Percentiles rank a stretch among this genome's conserved stretches.
Conservation (phyloP, 35 echinoderm and acorn worm species). For the Apostichopus californicus region DNA sequence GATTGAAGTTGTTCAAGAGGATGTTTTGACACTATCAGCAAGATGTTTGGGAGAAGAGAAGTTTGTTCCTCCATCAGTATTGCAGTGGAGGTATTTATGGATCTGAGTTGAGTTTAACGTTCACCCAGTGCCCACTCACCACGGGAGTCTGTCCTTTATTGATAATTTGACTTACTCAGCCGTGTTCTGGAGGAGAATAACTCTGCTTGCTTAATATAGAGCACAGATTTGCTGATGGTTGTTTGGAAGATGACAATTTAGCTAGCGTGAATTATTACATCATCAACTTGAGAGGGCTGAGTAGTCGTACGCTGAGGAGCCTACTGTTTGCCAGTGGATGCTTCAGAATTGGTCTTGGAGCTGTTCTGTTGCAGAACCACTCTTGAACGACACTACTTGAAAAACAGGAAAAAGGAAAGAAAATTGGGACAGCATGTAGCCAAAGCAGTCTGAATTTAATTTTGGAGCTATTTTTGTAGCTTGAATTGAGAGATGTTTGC, state of each 20-base stretch:
- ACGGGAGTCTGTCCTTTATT: not conserved
- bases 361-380: not conserved
- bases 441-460: not conserved
- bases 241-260: not conserved
- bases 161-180: not conserved
- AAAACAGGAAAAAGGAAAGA: not conserved
- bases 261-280: not conserved
- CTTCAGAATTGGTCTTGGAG: slow-evolving; percentile 17
- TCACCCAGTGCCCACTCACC: not conserved
- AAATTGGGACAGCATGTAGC: not conserved
- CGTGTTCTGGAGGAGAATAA: not conserved
- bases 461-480: not conserved
- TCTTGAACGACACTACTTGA: slow-evolving; percentile 5
- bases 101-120: not conserved
- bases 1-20: slow-evolving; percentile 14
- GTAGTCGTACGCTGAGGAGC: not conserved
- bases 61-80: not conserved
- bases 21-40: slow-evolving; percentile 34
- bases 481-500: not conserved
- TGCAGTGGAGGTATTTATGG: not conserved
- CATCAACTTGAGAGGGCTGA: slow-evolving; percentile 1
- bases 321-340: not conserved
- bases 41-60: slow-evolving; percentile 14
- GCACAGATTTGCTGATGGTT: not conserved
- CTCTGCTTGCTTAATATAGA: not conserved